Conservation (phyloP, 2,888 invertebrate genomes). For the Chorisops tibialis region DNA sequence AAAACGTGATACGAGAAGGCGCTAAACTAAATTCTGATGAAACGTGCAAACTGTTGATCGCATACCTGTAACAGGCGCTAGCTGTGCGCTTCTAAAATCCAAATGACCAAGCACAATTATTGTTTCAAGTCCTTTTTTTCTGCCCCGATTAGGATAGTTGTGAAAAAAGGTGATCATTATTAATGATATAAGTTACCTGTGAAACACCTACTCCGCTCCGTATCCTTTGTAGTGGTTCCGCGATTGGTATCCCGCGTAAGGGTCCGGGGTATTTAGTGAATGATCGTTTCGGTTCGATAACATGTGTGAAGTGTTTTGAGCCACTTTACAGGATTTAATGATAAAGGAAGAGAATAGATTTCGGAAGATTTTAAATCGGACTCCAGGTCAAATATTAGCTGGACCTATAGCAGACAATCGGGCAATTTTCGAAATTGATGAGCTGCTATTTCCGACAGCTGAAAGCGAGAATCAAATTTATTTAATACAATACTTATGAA, state of each 20-base stretch:
- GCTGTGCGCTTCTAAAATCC: no score
- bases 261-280: conserved; percentile 1
- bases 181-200: conserved; percentile 31
- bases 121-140: conserved; percentile 13
- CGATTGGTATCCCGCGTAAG: conserved; percentile 3
- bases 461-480: conserved; percentile 23
- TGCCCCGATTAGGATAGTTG: background rate
- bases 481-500: background rate
- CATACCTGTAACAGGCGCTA: conserved; percentile 9
- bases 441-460: conserved; percentile 34
- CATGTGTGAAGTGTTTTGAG: conserved; percentile 34
- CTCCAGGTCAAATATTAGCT: conserved; percentile 26
- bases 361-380: background rate
- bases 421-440: conserved; percentile 32
- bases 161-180: conserved; percentile 29
- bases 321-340: conserved; percentile 27
- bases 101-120: conserved; percentile 16
- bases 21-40: conserved; percentile 8
- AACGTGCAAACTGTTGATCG: conserved; percentile 7
- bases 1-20: conserved; percentile 12
- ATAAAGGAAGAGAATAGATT: conserved; percentile 20
- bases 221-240: conserved; percentile 10
- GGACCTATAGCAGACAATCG: conserved; percentile 16
- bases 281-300: conserved; percentile 29
- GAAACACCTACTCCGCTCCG: conserved; percentile 19